Evolutionary conservation across 2,888 invertebrate genomes (phyloP).

Genomic region (Celastrina argiolus): DNA sequence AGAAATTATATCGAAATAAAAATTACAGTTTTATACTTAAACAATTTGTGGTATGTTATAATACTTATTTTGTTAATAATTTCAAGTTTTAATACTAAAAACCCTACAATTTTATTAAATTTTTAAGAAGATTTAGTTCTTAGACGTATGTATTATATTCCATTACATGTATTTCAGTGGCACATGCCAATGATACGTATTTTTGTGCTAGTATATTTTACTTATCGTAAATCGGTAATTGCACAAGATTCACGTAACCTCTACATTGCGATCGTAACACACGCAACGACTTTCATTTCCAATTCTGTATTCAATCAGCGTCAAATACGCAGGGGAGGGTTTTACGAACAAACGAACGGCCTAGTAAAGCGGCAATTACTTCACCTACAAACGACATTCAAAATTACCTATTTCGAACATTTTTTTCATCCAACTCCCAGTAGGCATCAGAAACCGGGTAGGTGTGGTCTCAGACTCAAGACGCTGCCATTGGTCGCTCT

Average conservation of each 20-base stretch:
- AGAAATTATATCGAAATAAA: too few relatives aligned
- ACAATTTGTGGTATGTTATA: too few relatives aligned
- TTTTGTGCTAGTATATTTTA: neutral
- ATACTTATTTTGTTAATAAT: too few relatives aligned
- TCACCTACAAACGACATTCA: constrained; percentile 63
- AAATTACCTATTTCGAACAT: constrained; percentile 73
- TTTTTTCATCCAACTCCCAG: constrained; percentile 70
- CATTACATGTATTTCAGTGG: too few relatives aligned
- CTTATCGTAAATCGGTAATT: neutral
- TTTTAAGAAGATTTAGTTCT: too few relatives aligned
- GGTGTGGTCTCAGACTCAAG: constrained; percentile 56
- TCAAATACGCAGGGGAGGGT: constrained; percentile 37
- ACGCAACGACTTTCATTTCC: constrained; percentile 41
- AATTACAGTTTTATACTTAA: too few relatives aligned
- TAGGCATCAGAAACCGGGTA: constrained; percentile 72
- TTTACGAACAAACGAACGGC: constrained; percentile 40
- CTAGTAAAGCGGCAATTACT: constrained; percentile 67
- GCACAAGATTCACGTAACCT: neutral
- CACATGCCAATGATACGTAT: too few relatives aligned
- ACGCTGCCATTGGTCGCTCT: constrained; percentile 62
- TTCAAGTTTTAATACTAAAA: too few relatives aligned
- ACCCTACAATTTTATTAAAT: too few relatives aligned
- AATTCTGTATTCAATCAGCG: constrained; percentile 45
- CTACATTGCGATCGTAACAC: neutral
- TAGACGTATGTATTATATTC: too few relatives aligned